Conservation (phyloP, 2,113 vertebrate species). For the Eublepharis macularius region DNA sequence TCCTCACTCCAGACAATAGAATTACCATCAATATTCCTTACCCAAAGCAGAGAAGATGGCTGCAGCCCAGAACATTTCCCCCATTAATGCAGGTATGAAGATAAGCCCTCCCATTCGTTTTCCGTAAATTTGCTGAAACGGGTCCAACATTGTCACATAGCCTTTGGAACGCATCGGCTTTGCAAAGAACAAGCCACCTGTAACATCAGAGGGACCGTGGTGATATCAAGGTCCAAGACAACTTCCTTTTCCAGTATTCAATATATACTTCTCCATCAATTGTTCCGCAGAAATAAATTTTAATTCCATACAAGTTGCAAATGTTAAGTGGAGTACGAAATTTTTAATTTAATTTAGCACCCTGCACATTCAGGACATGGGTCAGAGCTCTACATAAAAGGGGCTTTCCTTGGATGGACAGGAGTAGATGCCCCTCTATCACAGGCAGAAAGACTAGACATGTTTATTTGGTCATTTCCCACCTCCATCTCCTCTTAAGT, state of each 20-base stretch:
- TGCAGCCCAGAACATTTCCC: constrained; percentile 99
- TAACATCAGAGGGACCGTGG: constrained; percentile 26
- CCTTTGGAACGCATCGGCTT: constrained; percentile 96
- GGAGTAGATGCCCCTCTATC: no score
- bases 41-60: constrained; percentile 96
- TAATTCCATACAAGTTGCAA: not conserved
- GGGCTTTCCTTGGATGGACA: not conserved
- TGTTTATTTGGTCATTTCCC: no score
- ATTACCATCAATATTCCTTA: constrained; percentile 64
- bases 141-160: constrained; percentile 97
- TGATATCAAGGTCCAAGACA: not conserved
- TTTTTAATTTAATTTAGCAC: not conserved
- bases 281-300: constrained; percentile 24
- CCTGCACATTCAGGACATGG: not conserved
- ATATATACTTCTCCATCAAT: not conserved
- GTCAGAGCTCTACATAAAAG: not conserved
- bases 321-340: not conserved
- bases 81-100: constrained; percentile 96
- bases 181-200: constrained; percentile 96
- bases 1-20: not conserved
- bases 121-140: constrained; percentile 96
- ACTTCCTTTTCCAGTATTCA: not conserved
- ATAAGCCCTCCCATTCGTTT: constrained; percentile 95
- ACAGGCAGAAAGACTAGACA: not conserved
- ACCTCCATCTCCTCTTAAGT: no score